Percentiles rank a stretch among this genome's conserved stretches.
These are phyloP conservation scores for Nemopilema nomurai DNA, from an alignment of 30 jellyfish, hydroid and myxozoan genomes.

Conservation along the genomic window DNA sequence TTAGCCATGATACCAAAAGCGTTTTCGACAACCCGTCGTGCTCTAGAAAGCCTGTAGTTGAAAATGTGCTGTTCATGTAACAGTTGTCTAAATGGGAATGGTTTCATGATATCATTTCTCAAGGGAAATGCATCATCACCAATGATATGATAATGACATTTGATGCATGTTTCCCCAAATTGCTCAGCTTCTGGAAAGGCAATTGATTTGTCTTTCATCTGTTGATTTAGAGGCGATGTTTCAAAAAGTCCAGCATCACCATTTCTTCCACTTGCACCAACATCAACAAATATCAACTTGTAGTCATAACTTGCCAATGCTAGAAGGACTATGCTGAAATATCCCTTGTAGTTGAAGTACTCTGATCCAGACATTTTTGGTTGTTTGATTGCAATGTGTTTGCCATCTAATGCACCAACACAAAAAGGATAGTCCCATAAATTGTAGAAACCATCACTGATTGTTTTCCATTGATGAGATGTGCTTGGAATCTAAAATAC, in stretches of 20 bases:
- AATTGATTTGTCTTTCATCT: constrained; percentile 13
- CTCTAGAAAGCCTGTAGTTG: constrained; percentile 46
- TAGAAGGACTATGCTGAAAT: constrained; percentile 35
- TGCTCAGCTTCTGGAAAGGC: constrained; percentile 26
- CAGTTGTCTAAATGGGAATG: constrained; percentile 37
- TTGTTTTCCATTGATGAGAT: constrained; percentile 19
- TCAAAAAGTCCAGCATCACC: constrained; percentile 53
- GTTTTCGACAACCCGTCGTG: constrained; percentile 42
- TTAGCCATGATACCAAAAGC: constrained; percentile 48
- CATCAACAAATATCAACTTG: constrained; percentile 33
- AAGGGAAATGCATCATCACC: constrained; percentile 66
- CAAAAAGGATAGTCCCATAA: constrained; percentile 48
- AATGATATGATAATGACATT: constrained; percentile 28
- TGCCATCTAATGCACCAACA: constrained; percentile 58
- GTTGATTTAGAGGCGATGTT: constrained; percentile 9
- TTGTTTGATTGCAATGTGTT: constrained; percentile 33
- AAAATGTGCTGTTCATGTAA: constrained; percentile 28
- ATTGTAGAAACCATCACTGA: constrained; percentile 20
- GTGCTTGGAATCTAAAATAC: constrained; percentile 25
- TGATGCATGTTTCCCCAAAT: constrained; percentile 4
- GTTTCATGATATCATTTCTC: constrained; percentile 41
- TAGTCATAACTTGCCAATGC: constrained; percentile 44
- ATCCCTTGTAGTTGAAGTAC: constrained; percentile 33
- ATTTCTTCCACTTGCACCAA: constrained; percentile 41
- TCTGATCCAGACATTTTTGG: constrained; percentile 48